A percentile compares a stretch with the other conserved stretches of the same genome.
phyloP scores from a whole-genome alignment of 2,888 invertebrate species.

The Eristalis arbustorum region DNA sequence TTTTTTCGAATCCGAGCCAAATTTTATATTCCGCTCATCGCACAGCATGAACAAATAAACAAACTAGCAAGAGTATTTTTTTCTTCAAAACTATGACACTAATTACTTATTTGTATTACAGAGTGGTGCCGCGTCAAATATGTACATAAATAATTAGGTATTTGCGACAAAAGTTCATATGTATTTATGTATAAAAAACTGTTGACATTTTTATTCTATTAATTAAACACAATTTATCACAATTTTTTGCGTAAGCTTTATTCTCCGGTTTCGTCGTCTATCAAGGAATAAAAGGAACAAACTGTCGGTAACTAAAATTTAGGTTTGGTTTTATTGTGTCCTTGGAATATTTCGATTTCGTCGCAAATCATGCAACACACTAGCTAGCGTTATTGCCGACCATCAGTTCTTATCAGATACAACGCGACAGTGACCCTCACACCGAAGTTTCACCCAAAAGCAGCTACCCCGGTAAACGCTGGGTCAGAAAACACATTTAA shows the following conservation, averaged over 20 bases:
- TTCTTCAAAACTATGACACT: slow-evolving; percentile 32
- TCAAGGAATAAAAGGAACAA: not conserved
- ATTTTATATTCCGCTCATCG: slow-evolving; percentile 53
- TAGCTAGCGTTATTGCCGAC: slow-evolving; percentile 48
- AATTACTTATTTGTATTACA: slow-evolving; percentile 50
- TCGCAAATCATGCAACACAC: not conserved
- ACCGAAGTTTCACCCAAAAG: slow-evolving; percentile 57
- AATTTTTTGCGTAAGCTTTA: not conserved
- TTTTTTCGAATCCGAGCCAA: slow-evolving; percentile 48
- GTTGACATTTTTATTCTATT: not conserved
- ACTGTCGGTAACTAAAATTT: slow-evolving; percentile 1
- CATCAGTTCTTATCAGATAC: slow-evolving; percentile 49
- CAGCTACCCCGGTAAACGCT: slow-evolving; percentile 42
- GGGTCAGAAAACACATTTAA: slow-evolving; percentile 42
- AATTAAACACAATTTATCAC: not conserved
- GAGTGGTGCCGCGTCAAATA: slow-evolving; percentile 52
- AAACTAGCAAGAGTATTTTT: slow-evolving; percentile 36
- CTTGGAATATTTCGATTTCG: slow-evolving; percentile 9
- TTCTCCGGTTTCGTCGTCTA: not conserved
- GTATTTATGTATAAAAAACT: not conserved
- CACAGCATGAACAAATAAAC: slow-evolving; percentile 51
- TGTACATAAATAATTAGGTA: slow-evolving; percentile 34
- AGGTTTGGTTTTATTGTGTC: not conserved
- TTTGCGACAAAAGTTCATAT: slow-evolving; percentile 9
- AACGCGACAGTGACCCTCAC: slow-evolving; percentile 28